Conservation (phyloP, 2,888 invertebrate species). For the Drosophila lutescens region DNA sequence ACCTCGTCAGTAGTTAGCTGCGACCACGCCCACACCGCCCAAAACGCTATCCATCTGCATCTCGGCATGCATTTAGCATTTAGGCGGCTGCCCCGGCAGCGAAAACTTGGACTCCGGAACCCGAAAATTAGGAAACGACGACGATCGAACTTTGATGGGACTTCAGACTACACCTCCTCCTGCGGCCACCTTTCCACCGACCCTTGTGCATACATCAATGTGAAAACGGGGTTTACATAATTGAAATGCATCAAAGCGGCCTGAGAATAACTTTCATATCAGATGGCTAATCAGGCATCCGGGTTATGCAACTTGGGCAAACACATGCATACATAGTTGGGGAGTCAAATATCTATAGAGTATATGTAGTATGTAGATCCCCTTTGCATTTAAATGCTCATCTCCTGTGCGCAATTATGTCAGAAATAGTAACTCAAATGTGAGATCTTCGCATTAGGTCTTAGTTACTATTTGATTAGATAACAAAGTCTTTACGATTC, state of each 20-base stretch:
- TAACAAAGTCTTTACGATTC: constrained; percentile 4
- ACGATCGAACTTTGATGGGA: constrained; percentile 48
- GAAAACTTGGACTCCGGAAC: constrained; percentile 18
- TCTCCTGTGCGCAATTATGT: constrained; percentile 19
- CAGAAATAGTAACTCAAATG: constrained; percentile 4
- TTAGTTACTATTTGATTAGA: constrained; percentile 31
- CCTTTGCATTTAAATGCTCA: constrained; percentile 6
- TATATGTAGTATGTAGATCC: background rate
- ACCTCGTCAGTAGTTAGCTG: constrained; percentile 66
- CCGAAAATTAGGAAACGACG: constrained; percentile 46
- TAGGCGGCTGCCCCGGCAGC: constrained; percentile 13
- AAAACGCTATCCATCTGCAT: constrained; percentile 60
- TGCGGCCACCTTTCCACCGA: constrained; percentile 2
- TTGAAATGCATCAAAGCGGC: constrained; percentile 34
- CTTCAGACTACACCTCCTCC: constrained; percentile 23
- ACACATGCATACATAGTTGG: background rate
- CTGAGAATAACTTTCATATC: constrained; percentile 42
- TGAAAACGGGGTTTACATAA: constrained; percentile 40
- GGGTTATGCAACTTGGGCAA: constrained; percentile 23
- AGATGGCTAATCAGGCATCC: constrained; percentile 19
- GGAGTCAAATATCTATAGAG: constrained; percentile 1
- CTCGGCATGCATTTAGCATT: constrained; percentile 44
- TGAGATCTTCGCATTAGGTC: background rate
- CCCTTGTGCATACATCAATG: constrained; percentile 12
- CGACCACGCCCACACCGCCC: constrained; percentile 55